phyloP scores from a whole-genome alignment of 2,113 vertebrate genomes.

The Pygoscelis antarcticus region DNA sequence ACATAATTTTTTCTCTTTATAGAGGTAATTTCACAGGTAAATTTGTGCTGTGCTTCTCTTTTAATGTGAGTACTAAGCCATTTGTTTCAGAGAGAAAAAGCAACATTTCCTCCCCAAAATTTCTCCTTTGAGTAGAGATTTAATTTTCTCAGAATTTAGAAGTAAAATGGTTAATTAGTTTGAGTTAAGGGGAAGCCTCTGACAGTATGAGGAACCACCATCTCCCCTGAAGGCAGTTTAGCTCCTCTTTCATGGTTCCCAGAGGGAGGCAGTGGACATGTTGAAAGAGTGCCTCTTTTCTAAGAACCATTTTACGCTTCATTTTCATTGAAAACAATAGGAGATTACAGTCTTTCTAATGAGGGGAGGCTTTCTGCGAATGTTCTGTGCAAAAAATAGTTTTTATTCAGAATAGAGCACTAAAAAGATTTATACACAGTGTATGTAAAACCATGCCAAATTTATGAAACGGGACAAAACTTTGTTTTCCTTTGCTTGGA shows the following conservation, averaged over 20 bases:
- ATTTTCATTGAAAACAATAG: slow-evolving; percentile 1
- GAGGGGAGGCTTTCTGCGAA: neutral
- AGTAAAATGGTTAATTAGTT: slow-evolving; percentile 49
- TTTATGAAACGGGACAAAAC: neutral
- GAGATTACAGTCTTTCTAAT: neutral
- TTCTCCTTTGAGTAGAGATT: neutral
- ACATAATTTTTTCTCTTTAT: neutral
- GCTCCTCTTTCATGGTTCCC: slow-evolving; percentile 2
- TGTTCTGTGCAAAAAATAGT: neutral
- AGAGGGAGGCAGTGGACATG: neutral
- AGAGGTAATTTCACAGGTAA: neutral
- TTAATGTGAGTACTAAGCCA: neutral
- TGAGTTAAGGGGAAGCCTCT: slow-evolving; percentile 2
- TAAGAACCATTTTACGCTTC: neutral
- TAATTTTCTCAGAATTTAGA: slow-evolving; percentile 31
- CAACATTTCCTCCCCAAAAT: neutral
- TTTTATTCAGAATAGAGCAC: neutral
- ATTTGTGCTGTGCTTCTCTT: neutral
- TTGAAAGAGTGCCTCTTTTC: neutral
- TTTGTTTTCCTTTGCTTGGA: neutral
- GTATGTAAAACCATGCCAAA: neutral
- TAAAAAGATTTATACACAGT: neutral
- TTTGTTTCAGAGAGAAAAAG: neutral
- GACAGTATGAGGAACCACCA: neutral
- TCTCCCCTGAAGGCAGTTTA: slow-evolving; percentile 18